phyloP scores from a whole-genome alignment of 37 sponge, comb jelly and placozoan species.

The Ephydatia muelleri region DNA sequence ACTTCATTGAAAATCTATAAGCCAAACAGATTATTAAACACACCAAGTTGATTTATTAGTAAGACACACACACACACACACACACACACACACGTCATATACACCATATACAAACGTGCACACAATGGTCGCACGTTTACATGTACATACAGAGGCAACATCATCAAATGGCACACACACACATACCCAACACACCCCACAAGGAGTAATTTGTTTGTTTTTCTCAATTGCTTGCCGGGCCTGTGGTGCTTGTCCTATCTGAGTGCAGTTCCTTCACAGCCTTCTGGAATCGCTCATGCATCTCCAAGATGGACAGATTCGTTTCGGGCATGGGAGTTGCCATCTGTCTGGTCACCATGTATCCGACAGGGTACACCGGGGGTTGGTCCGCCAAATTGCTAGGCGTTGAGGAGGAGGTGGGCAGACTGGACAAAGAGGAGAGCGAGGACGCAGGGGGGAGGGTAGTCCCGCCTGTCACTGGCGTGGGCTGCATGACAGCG shows the following conservation, averaged over 20 bases:
- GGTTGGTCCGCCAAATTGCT: background rate
- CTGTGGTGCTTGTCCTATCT: conserved; percentile 11
- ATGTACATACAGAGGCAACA: too few species aligned
- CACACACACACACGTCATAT: background rate
- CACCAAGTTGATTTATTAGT: too few species aligned
- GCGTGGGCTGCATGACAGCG: conserved; percentile 11
- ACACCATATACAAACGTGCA: background rate
- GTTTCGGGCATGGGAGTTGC: conserved; percentile 36
- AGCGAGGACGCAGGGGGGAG: background rate
- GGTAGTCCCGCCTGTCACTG: background rate
- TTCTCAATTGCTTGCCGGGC: conserved; percentile 3
- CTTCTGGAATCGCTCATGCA: conserved; percentile 57
- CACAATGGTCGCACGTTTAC: too few species aligned
- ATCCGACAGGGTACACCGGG: background rate
- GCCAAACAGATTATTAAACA: too few species aligned
- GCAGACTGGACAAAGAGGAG: background rate
- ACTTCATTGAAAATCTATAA: too few species aligned
- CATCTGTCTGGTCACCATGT: conserved; percentile 7
- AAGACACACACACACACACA: conserved; percentile 20
- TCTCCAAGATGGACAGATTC: conserved; percentile 33
- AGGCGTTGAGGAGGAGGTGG: background rate
- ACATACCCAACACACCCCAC: background rate
- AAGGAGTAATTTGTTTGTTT: background rate
- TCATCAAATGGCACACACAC: too few species aligned
- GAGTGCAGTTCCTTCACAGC: conserved; percentile 33